phyloP scores from a whole-genome alignment of 2,888 invertebrate species.

The Caenorhabditis macrosperma region DNA sequence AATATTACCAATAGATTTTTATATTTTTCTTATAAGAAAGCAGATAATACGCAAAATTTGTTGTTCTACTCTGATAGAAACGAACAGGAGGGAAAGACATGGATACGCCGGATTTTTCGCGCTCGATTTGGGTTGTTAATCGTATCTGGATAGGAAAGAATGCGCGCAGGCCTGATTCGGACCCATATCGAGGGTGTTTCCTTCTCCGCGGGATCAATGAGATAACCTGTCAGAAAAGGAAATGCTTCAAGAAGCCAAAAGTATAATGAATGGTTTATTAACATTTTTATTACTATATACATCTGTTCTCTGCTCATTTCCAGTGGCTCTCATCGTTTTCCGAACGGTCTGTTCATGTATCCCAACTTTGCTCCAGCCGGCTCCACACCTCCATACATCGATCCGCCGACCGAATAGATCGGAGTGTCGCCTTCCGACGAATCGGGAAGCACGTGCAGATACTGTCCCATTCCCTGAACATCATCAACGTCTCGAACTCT shows the following conservation, averaged over 20 bases:
- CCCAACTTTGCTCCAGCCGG: constrained; percentile 76
- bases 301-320: not conserved
- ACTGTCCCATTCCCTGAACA: constrained; percentile 75
- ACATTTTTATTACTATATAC: constrained; percentile 5
- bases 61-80: no score
- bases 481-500: not conserved
- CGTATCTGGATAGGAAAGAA: no score
- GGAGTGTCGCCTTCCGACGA: constrained; percentile 75
- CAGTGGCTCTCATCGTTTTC: constrained; percentile 40
- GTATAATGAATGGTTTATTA: not conserved
- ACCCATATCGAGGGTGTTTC: no score
- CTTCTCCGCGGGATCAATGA: no score
- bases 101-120: no score
- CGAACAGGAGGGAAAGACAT: no score
- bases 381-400: constrained; percentile 75
- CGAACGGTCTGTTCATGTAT: constrained; percentile 72
- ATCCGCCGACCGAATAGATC: constrained; percentile 74
- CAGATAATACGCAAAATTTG: no score
- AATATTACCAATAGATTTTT: no score
- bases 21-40: no score
- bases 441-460: constrained; percentile 75
- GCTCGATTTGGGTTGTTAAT: no score
- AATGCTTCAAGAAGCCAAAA: not conserved
- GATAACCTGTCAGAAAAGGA: no score
- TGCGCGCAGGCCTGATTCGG: no score